Base-by-base conservation (phyloP, 1,140 invertebrate genomes). In the Homalodisca vitripennis region DNA sequence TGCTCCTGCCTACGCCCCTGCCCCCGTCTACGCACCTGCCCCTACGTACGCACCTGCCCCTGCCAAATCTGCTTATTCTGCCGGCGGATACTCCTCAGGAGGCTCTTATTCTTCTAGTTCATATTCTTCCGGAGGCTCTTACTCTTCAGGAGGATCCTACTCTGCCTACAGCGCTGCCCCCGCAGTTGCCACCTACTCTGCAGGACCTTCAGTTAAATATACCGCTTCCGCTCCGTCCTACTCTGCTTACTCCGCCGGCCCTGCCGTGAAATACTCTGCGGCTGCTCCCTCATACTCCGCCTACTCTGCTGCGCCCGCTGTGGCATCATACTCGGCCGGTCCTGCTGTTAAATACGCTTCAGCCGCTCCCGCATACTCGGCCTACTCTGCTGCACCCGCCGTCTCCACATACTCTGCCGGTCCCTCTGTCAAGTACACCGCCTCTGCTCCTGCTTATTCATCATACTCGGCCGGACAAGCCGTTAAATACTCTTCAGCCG, bases 321-420 rank as follows among this genome's bases (percentile, higher is more conserved):
- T 70, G 1, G 48, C 62, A 2, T 17, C 69, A 31, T 64, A 69
- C 68, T 47, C 64, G 24, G 32, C 51, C 31, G 70, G 31, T 32
- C 62, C 47, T 29, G 27, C 67, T 29, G 47, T 48, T 17, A 60
- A 46, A 30, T 60, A 62, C 60, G 22, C 34, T 1, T 66, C 70
- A 22, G 68, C 48, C 3, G 46, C 67, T 30, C 71, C 71, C 20
- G 70, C 66, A 27, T 3, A 30, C 0, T 27, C 31, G n/a, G 22
- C 64, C 48, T 66, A 69, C 48, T 70, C 68, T 27, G 60, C 68
- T 12, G 68, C 63, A 14, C 69, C 69, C 26, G 70, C 63, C 2
- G 34, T 64, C 1, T 14, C 63, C 22, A 6, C 63, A 51, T 64
- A 70, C 71, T 46, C 24, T 24, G 63, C 63, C 32, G 63, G 32